Conservation (phyloP, 1,140 invertebrate genomes). For the Pomphorhynchus laevis region DNA sequence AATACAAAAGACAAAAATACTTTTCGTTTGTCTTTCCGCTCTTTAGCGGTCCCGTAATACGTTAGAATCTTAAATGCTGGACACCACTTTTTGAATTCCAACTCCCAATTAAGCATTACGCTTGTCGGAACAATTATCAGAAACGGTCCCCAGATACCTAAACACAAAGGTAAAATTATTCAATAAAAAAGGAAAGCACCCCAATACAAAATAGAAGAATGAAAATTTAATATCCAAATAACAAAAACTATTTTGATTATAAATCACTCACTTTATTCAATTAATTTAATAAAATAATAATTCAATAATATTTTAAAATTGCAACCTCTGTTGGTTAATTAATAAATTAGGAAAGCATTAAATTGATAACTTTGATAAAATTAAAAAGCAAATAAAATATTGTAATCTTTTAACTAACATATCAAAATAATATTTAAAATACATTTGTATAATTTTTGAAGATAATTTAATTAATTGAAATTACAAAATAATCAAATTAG, state of each 20-base stretch:
- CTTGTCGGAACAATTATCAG: slow-evolving; percentile 93
- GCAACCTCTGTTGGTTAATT: no score
- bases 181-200: slow-evolving; percentile 5
- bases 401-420: no score
- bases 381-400: no score
- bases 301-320: no score
- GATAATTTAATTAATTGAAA: no score
- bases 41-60: slow-evolving; percentile 85
- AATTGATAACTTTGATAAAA: no score
- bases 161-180: slow-evolving; percentile 10
- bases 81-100: slow-evolving; percentile 99
- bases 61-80: slow-evolving; percentile 93
- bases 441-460: no score
- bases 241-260: neutral
- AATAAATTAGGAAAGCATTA: no score
- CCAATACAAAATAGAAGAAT: no score
- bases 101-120: slow-evolving; percentile 99
- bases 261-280: neutral
- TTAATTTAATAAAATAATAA: no score
- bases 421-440: no score
- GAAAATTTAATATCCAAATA: neutral
- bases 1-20: slow-evolving; percentile 15
- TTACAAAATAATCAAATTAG: no score
- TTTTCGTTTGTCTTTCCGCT: slow-evolving; percentile 59
- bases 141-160: slow-evolving; percentile 72